phyloP scores from a whole-genome alignment of 2,888 invertebrate genomes.

The Drosophila borborema region DNA sequence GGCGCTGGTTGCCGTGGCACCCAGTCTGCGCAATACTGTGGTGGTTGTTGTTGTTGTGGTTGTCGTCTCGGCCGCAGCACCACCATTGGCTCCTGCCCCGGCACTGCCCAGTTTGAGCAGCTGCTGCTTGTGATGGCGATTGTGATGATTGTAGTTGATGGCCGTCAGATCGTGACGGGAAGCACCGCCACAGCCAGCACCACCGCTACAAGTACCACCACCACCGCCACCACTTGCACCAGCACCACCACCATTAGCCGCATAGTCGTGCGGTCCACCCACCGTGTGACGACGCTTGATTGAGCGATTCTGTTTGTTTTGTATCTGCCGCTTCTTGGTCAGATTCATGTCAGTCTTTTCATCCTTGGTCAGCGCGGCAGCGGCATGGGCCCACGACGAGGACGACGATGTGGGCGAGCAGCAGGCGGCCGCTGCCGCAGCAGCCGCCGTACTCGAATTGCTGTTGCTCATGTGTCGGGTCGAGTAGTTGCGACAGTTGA shows the following conservation, averaged over 20 bases:
- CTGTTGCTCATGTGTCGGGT: conserved; percentile 83
- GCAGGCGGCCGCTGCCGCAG: conserved; percentile 70
- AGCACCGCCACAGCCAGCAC: background rate
- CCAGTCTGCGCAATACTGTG: conserved; percentile 65
- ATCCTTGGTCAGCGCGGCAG: conserved; percentile 87
- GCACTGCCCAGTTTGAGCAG: conserved; percentile 55
- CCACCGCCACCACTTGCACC: conserved; percentile 7
- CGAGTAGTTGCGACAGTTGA: conserved; percentile 85
- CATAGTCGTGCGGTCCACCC: conserved; percentile 94
- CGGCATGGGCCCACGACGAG: conserved; percentile 73
- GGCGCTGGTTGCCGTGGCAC: conserved; percentile 55
- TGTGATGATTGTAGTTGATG: conserved; percentile 73
- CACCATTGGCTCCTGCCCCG: conserved; percentile 25
- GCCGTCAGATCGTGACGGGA: conserved; percentile 63
- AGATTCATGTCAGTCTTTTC: conserved; percentile 93
- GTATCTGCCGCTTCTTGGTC: conserved; percentile 89
- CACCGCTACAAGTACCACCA: conserved; percentile 7
- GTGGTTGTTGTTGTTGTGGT: conserved; percentile 69
- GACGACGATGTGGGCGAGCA: conserved; percentile 72
- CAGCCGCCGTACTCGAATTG: conserved; percentile 67
- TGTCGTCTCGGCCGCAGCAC: conserved; percentile 65
- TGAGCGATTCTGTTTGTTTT: conserved; percentile 86
- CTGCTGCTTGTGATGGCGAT: conserved; percentile 75
- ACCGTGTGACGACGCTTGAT: conserved; percentile 96
- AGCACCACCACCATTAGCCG: conserved; percentile 53